Conservation (phyloP, 2,797 vertebrate genomes). For the Silurus aristotelis region DNA sequence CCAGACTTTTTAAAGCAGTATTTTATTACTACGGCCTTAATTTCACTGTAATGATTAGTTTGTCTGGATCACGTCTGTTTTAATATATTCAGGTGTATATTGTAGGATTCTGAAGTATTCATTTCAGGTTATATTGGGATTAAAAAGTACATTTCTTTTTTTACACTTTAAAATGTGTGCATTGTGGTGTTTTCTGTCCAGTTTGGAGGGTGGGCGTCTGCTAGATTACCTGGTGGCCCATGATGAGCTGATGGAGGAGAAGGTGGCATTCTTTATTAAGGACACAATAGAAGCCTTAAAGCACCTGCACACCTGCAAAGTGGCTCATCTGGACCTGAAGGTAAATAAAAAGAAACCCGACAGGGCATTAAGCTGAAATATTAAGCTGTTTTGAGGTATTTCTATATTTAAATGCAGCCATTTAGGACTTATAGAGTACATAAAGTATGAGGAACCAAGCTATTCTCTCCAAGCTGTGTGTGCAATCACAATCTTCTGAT, state of each 20-base stretch:
- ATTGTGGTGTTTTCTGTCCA: constrained; percentile 59
- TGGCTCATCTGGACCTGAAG: constrained; percentile 95
- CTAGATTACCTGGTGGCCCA: constrained; percentile 93
- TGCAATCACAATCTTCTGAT: not conserved
- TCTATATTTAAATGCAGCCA: not conserved
- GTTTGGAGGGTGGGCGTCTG: constrained; percentile 90
- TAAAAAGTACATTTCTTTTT: not conserved
- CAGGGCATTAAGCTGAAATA: not conserved
- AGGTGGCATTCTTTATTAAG: constrained; percentile 91
- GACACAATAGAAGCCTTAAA: constrained; percentile 93
- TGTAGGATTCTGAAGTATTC: not conserved
- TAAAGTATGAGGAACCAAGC: not conserved
- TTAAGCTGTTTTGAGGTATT: not conserved
- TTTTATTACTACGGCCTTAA: not conserved
- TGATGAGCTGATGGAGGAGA: constrained; percentile 96
- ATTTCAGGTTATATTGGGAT: not conserved
- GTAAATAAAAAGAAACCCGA: constrained; percentile 64
- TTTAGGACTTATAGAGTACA: not conserved
- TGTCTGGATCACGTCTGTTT: not conserved
- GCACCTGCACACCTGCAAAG: constrained; percentile 93
- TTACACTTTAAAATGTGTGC: not conserved
- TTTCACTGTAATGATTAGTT: not conserved
- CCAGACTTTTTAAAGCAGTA: not conserved
- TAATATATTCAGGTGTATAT: not conserved
- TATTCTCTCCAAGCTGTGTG: not conserved